Evolutionary conservation across 2,113 vertebrate species (phyloP).

Genomic region (Scolopax mira): DNA sequence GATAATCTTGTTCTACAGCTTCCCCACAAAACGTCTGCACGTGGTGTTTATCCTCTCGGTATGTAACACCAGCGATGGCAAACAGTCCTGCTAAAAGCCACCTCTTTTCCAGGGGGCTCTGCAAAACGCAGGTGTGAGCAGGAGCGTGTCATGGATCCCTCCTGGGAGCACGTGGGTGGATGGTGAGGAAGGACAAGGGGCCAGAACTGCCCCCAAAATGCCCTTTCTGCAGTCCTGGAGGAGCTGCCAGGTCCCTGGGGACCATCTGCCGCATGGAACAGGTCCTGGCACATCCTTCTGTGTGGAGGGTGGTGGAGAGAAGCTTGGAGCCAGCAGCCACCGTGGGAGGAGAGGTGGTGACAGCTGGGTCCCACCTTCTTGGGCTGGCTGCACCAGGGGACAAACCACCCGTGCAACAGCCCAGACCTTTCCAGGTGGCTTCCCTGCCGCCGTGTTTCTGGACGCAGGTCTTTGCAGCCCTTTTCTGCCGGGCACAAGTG

Average conservation of each 20-base stretch:
- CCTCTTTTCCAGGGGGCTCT: neutral
- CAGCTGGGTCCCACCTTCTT: neutral
- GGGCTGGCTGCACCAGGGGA: neutral
- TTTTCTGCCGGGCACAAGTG: rapidly evolving
- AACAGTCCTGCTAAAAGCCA: neutral
- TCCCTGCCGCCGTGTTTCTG: neutral
- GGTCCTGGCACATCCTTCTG: neutral
- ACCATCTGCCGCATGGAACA: rapidly evolving
- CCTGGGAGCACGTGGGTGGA: neutral
- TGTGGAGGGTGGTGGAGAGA: neutral
- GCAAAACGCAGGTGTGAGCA: neutral
- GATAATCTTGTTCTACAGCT: neutral
- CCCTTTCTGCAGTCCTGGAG: neutral
- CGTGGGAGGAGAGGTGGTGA: neutral
- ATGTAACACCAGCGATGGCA: neutral
- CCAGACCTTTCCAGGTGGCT: neutral
- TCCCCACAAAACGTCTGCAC: neutral
- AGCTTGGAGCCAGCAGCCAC: neutral
- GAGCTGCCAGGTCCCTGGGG: neutral
- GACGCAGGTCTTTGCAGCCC: neutral
- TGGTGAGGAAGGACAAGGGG: neutral
- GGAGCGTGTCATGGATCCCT: neutral
- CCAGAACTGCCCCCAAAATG: neutral
- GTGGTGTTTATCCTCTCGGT: neutral
- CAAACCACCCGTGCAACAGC: rapidly evolving